These are phyloP conservation scores for Pristionchus entomophagus DNA, from an alignment of 2,888 invertebrate species.

Conservation along the genomic window DNA sequence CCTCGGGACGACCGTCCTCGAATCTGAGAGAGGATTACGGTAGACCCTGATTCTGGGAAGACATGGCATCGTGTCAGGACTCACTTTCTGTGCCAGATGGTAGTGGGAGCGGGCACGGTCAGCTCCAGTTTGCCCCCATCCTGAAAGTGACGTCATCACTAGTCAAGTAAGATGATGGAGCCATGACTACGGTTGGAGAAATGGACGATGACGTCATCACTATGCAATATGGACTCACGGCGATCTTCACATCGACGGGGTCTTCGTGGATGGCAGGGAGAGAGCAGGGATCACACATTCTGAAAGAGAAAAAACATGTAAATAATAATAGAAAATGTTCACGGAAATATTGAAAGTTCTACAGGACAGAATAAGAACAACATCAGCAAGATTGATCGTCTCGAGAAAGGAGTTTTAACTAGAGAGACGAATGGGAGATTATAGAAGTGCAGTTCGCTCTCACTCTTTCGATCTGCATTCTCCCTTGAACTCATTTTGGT, in stretches of 20 bases:
- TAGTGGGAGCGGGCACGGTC: conserved; percentile 14
- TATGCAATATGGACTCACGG: background rate
- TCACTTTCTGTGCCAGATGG: conserved; percentile 43
- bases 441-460: background rate
- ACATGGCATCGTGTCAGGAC: background rate
- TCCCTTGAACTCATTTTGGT: background rate
- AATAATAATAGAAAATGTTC: too few species aligned
- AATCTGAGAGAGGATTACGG: background rate
- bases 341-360: background rate
- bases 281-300: conserved; percentile 3
- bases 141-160: background rate
- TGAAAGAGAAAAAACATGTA: background rate
- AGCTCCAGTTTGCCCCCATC: background rate
- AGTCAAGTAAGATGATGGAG: background rate
- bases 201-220: background rate
- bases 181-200: background rate
- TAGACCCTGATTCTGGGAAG: background rate
- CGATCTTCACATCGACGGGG: background rate
- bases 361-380: background rate
- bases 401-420: background rate
- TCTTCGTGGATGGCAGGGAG: conserved; percentile 40
- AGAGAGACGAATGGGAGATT: conserved; percentile 1
- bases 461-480: background rate
- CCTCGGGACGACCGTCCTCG: background rate
- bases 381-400: background rate